Evolutionary conservation across 2,113 vertebrate species (phyloP), one percentile per base, ranked within the genome.

Genomic region (Peromyscus leucopus): DNA sequence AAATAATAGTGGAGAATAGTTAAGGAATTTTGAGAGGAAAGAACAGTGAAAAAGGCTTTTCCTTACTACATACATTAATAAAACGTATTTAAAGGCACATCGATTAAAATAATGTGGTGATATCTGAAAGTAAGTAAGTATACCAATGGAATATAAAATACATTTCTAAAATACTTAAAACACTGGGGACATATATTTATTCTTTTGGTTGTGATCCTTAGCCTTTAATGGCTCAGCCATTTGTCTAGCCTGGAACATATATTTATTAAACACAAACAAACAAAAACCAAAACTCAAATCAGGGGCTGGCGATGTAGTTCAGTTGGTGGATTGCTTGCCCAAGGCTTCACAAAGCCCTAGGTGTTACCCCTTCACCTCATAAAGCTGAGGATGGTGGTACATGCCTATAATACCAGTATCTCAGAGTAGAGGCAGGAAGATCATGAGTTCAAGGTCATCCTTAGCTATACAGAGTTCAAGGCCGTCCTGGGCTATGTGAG

Each of bases 71-170:
- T 63, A 87, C 42, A 75, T 42, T 42, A 75, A 75, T 36, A 57
- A 90, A 94, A 86, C 69, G 51, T n/a, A 92, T 17, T 72, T 10
- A 96, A 93, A 69, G 72, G 57, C 57, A 33, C 46, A 87, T 42
- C 42, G 31, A 88, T 83, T 39, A 69, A 75, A 90, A 93, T 17
- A 71, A 80, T 42, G 24, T 88, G 19, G 15, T 16, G 16, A 71
- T 59, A 28, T 22, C 31, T 5, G n/a, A 95, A 8, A 80, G 71
- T 57, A 85, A 57, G 57, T 46, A 75, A 82, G 80, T 42, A 63
- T 1, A 61, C 59, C 42, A 57, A 7, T 36, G 13, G 6, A 55
- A 74, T 46, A 71, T 39, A 80, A 95, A 71, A 61, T 36, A 57
- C 12, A 11, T 26, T 19, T 11, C 42, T 65, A 65, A 36, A 59